Evolutionary conservation across 2,113 vertebrate genomes (phyloP), one percentile per base, ranked within the genome.

Genomic region (Takifugu flavidus): DNA sequence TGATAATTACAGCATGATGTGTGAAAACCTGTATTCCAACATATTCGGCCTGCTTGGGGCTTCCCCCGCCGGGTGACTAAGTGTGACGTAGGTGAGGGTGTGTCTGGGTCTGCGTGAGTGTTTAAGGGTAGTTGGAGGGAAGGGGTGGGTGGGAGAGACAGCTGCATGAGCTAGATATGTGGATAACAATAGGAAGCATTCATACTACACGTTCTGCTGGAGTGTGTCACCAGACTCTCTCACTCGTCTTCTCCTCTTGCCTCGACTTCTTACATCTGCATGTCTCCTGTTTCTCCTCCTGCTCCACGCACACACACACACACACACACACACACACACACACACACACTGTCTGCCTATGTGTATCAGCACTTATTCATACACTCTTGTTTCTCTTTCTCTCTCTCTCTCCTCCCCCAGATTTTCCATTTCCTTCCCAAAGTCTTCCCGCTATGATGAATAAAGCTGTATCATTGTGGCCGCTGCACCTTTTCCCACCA

Each of bases 171-270:
- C 72, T 61, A 70, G 82, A 83, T 82, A 75, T 82, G 82, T 77
- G 79, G 81, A 78, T 76, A 82, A 89, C 82, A 83, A 81, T 82
- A 66, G 77, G 82, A 82, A 64, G 68, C 86, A 84, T 87, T 85
- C 81, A 86, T 82, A 65, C 66, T 76, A 57, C 74, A 83, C 82
- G 84, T 87, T 85, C 80, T 86, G 63, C 74, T 82, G 70, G 60
- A 69, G 70, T 80, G 82, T 85, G 84, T 86, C 82, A 86, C 62
- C 74, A 75, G 67, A 75, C 74, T 45, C 55, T 67, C 49, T 61
- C 58, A 67, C 67, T 46, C 53, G 45, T 25, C 51, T 44, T 34
- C 50, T 63, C 53, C 28, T 57, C 65, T 70, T 10, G 77, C 59
- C 58, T 67, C 63, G 56, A 56, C 72, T 75, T 80, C 68, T 79